Conservation (phyloP, 2,888 invertebrate species). For the Micoletzkya japonica region DNA sequence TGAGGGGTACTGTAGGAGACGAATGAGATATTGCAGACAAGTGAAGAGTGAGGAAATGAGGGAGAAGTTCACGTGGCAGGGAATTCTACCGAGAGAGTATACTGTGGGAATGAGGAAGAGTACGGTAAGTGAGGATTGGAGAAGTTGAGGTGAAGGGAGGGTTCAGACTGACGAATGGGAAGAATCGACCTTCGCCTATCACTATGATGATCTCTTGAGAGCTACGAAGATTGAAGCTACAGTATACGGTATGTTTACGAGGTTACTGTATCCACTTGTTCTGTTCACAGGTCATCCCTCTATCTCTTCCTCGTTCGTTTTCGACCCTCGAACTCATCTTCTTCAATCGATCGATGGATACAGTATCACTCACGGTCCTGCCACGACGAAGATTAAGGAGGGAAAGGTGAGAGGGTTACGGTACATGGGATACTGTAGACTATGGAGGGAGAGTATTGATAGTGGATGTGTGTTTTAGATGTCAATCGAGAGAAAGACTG, state of each 20-base stretch:
- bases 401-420: conserved; percentile 36
- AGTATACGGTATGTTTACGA: conserved; percentile 31
- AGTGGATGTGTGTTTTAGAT: background rate
- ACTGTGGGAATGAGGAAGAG: background rate
- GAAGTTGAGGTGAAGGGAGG: background rate
- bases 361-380: conserved; percentile 31
- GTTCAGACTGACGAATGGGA: conserved; percentile 9
- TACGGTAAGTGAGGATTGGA: background rate
- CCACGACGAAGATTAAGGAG: conserved; percentile 34
- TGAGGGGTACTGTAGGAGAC: too few species aligned
- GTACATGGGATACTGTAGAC: background rate
- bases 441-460: conserved; percentile 28
- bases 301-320: conserved; percentile 23
- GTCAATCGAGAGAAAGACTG: background rate
- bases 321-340: conserved; percentile 36
- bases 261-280: background rate
- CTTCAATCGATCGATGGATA: conserved; percentile 39
- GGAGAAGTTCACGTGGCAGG: too few species aligned
- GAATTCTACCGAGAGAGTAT: background rate
- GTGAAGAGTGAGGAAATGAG: conserved; percentile 13
- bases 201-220: conserved; percentile 43
- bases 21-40: too few species aligned
- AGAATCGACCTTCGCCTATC: conserved; percentile 37
- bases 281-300: conserved; percentile 6
- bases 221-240: conserved; percentile 9